A percentile compares a stretch with the other conserved stretches of the same genome.
These are phyloP conservation scores for Dermochelys coriacea DNA, from an alignment of 2,797 vertebrate species.

Conservation along the genomic window DNA sequence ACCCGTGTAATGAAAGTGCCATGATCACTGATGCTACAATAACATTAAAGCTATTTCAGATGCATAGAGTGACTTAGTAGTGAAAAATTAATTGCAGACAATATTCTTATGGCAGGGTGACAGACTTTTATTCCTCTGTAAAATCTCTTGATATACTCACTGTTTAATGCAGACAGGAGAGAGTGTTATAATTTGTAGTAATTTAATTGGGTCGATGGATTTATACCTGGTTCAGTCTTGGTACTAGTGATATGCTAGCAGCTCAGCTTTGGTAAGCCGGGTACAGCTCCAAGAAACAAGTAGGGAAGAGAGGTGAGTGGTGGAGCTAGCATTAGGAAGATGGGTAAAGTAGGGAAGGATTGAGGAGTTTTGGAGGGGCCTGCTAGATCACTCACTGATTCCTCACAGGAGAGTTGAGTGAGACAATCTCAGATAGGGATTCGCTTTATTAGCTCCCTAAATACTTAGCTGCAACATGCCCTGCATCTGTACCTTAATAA, in stretches of 20 bases:
- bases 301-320: neutral
- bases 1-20: neutral
- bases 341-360: neutral
- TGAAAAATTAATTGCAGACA: neutral
- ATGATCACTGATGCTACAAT: neutral
- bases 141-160: neutral
- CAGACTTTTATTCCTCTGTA: neutral
- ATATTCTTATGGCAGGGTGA: neutral
- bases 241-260: neutral
- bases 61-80: accelerated
- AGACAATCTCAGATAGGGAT: neutral
- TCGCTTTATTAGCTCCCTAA: neutral
- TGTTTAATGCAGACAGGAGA: neutral
- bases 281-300: neutral
- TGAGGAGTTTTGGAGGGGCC: neutral
- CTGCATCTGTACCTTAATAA: accelerated
- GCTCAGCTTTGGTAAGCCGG: accelerated
- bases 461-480: neutral
- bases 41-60: neutral
- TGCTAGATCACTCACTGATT: neutral
- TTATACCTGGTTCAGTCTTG: neutral
- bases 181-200: neutral
- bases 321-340: neutral
- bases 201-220: neutral
- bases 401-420: neutral